phyloP scores from a whole-genome alignment of 2,888 invertebrate species.

The Eustalomyia histrio region DNA sequence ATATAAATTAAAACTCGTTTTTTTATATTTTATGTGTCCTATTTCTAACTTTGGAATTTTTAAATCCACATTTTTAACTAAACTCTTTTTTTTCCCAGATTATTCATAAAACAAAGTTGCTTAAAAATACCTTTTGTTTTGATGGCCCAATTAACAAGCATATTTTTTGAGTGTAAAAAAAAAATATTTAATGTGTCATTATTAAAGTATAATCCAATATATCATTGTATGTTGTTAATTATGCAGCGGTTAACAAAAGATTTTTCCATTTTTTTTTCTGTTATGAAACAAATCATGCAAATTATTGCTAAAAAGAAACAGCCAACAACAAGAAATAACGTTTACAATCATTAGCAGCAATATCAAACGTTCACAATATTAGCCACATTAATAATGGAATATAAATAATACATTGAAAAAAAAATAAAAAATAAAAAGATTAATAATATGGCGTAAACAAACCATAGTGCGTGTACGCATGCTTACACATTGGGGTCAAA shows the following conservation, averaged over 20 bases:
- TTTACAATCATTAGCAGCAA: constrained; percentile 23
- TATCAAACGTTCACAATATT: constrained; percentile 3
- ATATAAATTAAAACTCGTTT: too few relatives aligned
- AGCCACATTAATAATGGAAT: background rate
- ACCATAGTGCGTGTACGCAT: constrained; percentile 38
- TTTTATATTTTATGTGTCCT: too few relatives aligned
- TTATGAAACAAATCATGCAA: constrained; percentile 33
- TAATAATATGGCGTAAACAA: constrained; percentile 39
- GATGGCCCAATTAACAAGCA: background rate
- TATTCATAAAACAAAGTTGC: too few relatives aligned
- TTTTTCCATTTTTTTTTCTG: constrained; percentile 16
- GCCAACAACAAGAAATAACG: background rate
- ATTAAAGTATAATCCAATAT: constrained; percentile 22
- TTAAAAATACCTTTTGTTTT: too few relatives aligned
- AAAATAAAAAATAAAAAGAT: constrained; percentile 12
- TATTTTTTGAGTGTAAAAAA: background rate
- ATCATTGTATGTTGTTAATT: constrained; percentile 29
- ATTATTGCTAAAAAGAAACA: constrained; percentile 31
- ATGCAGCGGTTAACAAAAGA: constrained; percentile 33
- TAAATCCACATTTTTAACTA: too few relatives aligned
- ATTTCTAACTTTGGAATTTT: too few relatives aligned
- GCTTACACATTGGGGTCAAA: constrained; percentile 44
- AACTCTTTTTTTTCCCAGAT: too few relatives aligned
- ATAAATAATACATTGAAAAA: too few relatives aligned
- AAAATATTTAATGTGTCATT: constrained; percentile 7